Evolutionary conservation across 2,888 invertebrate genomes (phyloP).

Genomic region (Chelonus formosanus): DNA sequence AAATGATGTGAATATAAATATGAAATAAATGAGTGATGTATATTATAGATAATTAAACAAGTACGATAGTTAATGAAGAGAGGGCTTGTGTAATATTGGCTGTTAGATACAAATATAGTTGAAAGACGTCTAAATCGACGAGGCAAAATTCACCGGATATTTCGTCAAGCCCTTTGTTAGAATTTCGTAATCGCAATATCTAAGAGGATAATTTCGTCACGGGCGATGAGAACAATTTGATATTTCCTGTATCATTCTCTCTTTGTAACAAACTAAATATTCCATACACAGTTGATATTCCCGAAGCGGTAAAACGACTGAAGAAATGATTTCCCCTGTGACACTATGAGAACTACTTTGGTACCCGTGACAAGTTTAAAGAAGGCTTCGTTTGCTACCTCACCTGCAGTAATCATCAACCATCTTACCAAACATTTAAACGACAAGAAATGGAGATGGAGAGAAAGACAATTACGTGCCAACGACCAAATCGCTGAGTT

Average conservation of each 20-base stretch:
- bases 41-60: too few relatives aligned
- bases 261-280: conserved; percentile 11
- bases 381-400: neutral
- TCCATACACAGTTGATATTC: conserved; percentile 2
- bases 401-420: neutral
- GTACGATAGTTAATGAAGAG: too few relatives aligned
- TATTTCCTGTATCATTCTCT: conserved; percentile 39
- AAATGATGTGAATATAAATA: too few relatives aligned
- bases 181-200: conserved; percentile 23
- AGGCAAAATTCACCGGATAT: conserved; percentile 43
- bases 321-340: conserved; percentile 31
- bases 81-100: too few relatives aligned
- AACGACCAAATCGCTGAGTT: conserved; percentile 19
- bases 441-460: neutral
- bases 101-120: neutral
- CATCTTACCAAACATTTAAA: conserved; percentile 12
- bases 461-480: conserved; percentile 30
- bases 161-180: conserved; percentile 42
- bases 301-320: conserved; percentile 16
- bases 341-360: conserved; percentile 16
- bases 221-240: conserved; percentile 45
- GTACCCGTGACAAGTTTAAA: conserved; percentile 24
- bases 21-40: too few relatives aligned
- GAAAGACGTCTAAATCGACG: conserved; percentile 6
- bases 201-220: conserved; percentile 38